Evolutionary conservation across 2,888 invertebrate species (phyloP).

Genomic region (Nemotelus pantherinus): DNA sequence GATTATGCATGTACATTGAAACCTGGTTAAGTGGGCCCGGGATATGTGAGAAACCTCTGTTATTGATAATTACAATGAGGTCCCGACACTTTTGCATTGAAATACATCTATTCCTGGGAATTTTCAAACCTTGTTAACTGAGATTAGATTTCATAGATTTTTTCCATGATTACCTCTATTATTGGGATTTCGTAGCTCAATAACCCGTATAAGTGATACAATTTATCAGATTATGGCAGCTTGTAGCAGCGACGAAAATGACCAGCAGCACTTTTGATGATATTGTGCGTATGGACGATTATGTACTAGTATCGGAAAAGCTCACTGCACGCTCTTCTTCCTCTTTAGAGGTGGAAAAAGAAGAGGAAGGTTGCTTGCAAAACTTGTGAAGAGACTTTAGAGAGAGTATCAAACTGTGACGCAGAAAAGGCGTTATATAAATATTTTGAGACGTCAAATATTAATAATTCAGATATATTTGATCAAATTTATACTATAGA

Average conservation of each 20-base stretch:
- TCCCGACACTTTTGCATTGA: too few relatives aligned
- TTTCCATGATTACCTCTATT: too few relatives aligned
- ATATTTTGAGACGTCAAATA: not conserved
- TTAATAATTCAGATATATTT: not conserved
- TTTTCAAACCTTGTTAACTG: too few relatives aligned
- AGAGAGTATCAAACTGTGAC: slow-evolving; percentile 2
- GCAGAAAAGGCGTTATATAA: not conserved
- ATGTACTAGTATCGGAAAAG: slow-evolving; percentile 4
- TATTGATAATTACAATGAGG: too few relatives aligned
- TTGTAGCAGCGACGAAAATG: slow-evolving; percentile 19
- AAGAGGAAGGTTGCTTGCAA: not conserved
- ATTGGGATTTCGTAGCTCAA: too few relatives aligned
- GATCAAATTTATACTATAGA: slow-evolving; percentile 14
- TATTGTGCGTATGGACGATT: slow-evolving; percentile 9
- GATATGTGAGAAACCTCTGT: too few relatives aligned
- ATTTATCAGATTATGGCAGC: not conserved
- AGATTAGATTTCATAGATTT: too few relatives aligned
- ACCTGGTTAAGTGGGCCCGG: too few relatives aligned
- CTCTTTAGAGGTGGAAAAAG: not conserved
- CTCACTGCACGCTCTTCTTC: not conserved
- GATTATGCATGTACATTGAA: too few relatives aligned
- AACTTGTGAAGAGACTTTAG: slow-evolving; percentile 1
- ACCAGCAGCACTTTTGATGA: not conserved
- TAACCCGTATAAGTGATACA: too few relatives aligned
- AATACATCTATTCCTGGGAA: too few relatives aligned